Evolutionary conservation across 2,888 invertebrate species (phyloP), one percentile per base, ranked within the genome.

Genomic region (Nemapogon koenigi): DNA sequence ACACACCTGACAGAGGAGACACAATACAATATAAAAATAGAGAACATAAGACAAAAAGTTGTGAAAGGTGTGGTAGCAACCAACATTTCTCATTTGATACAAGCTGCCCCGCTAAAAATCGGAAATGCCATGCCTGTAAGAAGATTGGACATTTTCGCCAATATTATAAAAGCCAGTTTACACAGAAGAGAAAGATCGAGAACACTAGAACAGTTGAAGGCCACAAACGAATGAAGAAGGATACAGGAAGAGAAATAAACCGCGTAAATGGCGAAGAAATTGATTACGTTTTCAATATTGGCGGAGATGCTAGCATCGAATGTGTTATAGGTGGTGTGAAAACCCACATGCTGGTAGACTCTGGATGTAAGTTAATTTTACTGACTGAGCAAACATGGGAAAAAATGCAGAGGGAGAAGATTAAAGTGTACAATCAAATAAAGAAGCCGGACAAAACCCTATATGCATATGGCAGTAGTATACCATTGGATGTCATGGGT

Each of bases 261-360:
- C 26, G 10, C 4, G 10, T 36, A 10, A 3, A 36, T 3, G 36
- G 14, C 8, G 27, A 36, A 26, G 43, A 40, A 7, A 19, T 30
- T n/a, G 17, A 45, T 8, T 45, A 45, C 15, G 22, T 45, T 25
- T 45, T 45, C 25, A 41, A 43, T 19, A n/a, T 46, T 1, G 27
- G 44, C 14, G 39, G 43, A 19, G 47, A 49, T 22, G 40, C 37
- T 4, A 39, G 26, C 40, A 30, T 46, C 15, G 14, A 49, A 48
- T 41, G 45, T 47, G 22, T 42, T 40, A 35, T 48, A 6, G 49
- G 47, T 13, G 43, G 43, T 19, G 46, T 50, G 16, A 48, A 49
- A 28, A 26, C 49, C 10, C 16, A 46, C 2, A 43, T 49, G 46
- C 17, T 49, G 2, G 44, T 48, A n/a, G 48, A 47, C 16, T 49